These are phyloP conservation scores for Harlomillsia oculata DNA, from an alignment of 1,140 invertebrate genomes.

Conservation along the genomic window DNA sequence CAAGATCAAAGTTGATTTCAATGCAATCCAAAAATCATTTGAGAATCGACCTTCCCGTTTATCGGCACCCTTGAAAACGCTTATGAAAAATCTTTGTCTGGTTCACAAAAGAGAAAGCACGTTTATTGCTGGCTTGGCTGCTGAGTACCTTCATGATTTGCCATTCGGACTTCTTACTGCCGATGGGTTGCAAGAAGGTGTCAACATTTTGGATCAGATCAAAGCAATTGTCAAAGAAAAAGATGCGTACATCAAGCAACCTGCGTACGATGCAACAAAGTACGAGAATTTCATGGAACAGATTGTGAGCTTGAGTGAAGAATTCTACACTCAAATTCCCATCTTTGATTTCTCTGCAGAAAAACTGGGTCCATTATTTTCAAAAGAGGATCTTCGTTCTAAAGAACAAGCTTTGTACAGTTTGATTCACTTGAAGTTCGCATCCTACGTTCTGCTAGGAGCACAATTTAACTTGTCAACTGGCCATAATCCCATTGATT, in stretches of 20 bases:
- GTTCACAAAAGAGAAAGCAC: constrained; percentile 4
- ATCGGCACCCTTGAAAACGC: too few relatives aligned
- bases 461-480: constrained; percentile 37
- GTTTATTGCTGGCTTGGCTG: not conserved
- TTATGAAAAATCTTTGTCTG: constrained; percentile 16
- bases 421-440: constrained; percentile 41
- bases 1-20: constrained; percentile 41
- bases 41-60: too few relatives aligned
- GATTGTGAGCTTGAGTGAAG: constrained; percentile 40
- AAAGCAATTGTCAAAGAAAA: constrained; percentile 26
- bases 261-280: not conserved
- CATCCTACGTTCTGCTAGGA: constrained; percentile 41
- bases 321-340: constrained; percentile 45
- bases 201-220: constrained; percentile 19
- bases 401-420: constrained; percentile 38
- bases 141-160: constrained; percentile 1
- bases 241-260: constrained; percentile 22
- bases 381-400: constrained; percentile 36
- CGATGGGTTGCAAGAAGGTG: constrained; percentile 11
- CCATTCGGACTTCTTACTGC: constrained; percentile 14
- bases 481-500: constrained; percentile 42
- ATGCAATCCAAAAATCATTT: not conserved
- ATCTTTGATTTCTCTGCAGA: constrained; percentile 42
- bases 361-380: constrained; percentile 40
- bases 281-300: constrained; percentile 2